phyloP scores from a whole-genome alignment of 1,140 invertebrate species.

The Aporrectodea caliginosa region DNA sequence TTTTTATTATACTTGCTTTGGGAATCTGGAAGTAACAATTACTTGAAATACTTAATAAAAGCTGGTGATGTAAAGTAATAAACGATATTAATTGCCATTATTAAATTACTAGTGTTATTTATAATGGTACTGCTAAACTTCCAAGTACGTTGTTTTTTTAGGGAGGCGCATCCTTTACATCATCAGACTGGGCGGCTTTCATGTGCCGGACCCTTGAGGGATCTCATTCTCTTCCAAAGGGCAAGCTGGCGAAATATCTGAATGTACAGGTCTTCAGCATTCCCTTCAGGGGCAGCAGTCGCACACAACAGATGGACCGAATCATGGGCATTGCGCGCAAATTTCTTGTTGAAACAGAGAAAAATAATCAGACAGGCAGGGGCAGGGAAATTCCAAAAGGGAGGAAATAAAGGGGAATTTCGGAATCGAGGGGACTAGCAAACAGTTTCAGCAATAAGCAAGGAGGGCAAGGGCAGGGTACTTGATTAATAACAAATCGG shows the following conservation, averaged over 20 bases:
- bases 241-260: background rate
- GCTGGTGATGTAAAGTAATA: background rate
- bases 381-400: too few relatives aligned
- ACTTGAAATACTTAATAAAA: background rate
- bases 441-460: too few relatives aligned
- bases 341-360: background rate
- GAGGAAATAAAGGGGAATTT: too few relatives aligned
- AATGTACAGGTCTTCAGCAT: background rate
- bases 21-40: background rate
- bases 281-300: background rate
- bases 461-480: too few relatives aligned
- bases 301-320: background rate
- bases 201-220: background rate
- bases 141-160: too few relatives aligned
- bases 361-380: too few relatives aligned
- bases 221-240: background rate
- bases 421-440: too few relatives aligned
- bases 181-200: background rate
- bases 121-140: too few relatives aligned
- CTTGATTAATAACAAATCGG: too few relatives aligned
- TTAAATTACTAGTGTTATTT: too few relatives aligned
- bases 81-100: background rate
- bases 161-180: background rate
- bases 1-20: background rate
- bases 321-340: background rate